Evolutionary conservation across 2,797 vertebrate species (phyloP).

Genomic region (Myotis findleyi): DNA sequence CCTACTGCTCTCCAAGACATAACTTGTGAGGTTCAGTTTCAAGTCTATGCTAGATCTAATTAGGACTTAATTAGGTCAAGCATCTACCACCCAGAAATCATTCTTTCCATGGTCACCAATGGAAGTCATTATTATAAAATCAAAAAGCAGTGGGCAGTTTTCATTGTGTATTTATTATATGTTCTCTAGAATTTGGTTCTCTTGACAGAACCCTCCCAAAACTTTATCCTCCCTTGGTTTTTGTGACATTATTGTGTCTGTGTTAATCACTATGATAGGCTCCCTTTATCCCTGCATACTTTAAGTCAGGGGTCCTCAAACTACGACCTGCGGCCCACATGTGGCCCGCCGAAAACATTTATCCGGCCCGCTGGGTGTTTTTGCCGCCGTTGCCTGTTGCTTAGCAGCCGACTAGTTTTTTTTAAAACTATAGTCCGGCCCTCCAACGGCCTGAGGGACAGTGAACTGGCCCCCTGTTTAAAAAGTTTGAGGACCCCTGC

Average conservation of each 20-base stretch:
- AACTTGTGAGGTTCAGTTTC: neutral
- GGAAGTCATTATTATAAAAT: neutral
- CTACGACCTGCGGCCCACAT: too few species aligned
- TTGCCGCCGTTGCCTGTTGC: too few species aligned
- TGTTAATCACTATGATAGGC: neutral
- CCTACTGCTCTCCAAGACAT: neutral
- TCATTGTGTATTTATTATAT: neutral
- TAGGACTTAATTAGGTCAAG: neutral
- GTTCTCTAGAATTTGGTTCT: neutral
- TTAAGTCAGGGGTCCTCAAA: neutral
- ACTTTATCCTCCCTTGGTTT: neutral
- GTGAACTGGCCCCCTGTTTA: too few species aligned
- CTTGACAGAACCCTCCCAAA: neutral
- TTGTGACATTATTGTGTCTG: neutral
- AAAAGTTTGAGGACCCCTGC: too few species aligned
- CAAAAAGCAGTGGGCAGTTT: neutral
- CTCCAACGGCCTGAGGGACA: too few species aligned
- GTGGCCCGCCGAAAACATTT: too few species aligned
- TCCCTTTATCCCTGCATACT: neutral
- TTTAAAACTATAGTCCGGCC: too few species aligned
- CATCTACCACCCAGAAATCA: neutral
- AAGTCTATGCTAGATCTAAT: neutral
- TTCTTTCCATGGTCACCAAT: neutral
- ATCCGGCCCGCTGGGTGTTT: too few species aligned
- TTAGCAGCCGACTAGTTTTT: too few species aligned